phyloP scores from a whole-genome alignment of 2,113 vertebrate species.

The Pristiophorus japonicus region DNA sequence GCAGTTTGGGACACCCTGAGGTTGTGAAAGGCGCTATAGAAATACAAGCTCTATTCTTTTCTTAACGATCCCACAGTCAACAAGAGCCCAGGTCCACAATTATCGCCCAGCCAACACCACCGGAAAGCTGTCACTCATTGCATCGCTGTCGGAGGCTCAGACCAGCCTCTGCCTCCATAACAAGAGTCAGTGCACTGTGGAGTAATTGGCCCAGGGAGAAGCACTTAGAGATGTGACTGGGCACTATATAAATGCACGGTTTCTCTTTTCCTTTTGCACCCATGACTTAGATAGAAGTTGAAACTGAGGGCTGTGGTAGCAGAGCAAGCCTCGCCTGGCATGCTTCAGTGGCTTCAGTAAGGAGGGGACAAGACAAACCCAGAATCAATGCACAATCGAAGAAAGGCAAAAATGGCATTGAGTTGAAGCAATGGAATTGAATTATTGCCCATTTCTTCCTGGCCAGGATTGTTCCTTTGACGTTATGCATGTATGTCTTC shows the following conservation, averaged over 20 bases:
- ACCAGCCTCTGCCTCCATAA: neutral
- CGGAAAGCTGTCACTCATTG: no score
- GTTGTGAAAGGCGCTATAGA: no score
- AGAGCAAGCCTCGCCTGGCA: neutral
- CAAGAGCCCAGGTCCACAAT: no score
- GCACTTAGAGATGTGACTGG: neutral
- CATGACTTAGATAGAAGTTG: neutral
- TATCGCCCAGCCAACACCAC: no score
- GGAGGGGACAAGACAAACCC: neutral
- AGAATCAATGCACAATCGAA: neutral
- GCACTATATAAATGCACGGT: neutral
- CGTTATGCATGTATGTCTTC: neutral
- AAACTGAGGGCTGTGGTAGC: neutral
- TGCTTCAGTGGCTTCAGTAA: neutral
- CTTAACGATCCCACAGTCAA: no score
- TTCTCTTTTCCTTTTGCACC: neutral
- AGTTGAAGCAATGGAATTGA: neutral
- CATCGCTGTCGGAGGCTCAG: no score
- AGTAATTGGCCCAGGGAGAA: no score
- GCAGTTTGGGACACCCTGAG: no score
- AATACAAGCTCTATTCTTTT: no score
- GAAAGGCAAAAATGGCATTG: neutral
- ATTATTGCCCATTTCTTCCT: neutral
- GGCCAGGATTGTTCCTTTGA: neutral
- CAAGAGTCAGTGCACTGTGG: neutral